Evolutionary conservation across 2,797 vertebrate species (phyloP).

Genomic region (Cossypha heuglini): DNA sequence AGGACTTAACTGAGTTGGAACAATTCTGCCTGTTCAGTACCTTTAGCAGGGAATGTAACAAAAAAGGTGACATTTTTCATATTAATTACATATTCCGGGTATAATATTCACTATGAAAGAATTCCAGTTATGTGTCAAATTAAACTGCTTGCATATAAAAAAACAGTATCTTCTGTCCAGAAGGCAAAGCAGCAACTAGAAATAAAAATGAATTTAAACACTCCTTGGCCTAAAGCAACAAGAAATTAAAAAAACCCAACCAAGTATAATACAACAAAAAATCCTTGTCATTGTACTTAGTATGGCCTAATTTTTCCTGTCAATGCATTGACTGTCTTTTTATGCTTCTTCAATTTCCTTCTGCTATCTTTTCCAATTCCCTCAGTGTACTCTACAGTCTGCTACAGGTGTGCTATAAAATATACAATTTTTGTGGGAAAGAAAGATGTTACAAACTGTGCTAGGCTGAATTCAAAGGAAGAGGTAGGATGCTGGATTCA

Average conservation of each 20-base stretch:
- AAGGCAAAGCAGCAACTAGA: conserved; percentile 30
- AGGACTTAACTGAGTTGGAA: conserved; percentile 47
- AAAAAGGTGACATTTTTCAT: conserved; percentile 48
- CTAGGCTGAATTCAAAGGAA: neutral
- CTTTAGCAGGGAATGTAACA: conserved; percentile 42
- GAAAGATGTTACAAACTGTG: neutral
- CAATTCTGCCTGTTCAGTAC: conserved; percentile 49
- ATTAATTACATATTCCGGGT: conserved; percentile 68
- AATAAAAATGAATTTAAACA: conserved; percentile 19
- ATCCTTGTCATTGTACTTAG: neutral
- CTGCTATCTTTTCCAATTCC: neutral
- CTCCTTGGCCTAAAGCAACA: conserved; percentile 16
- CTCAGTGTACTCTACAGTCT: neutral
- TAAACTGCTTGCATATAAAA: conserved; percentile 54
- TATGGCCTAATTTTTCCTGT: neutral
- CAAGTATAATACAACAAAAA: neutral
- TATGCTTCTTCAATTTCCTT: neutral
- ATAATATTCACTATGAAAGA: conserved; percentile 68
- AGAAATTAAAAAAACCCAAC: neutral
- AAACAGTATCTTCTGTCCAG: conserved; percentile 34
- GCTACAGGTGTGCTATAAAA: neutral
- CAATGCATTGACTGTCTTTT: neutral
- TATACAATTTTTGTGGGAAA: neutral
- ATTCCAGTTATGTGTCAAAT: conserved; percentile 68
- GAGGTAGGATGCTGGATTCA: neutral